Percentiles rank a stretch among this genome's conserved stretches.
phyloP scores from a whole-genome alignment of 2,113 vertebrate species.

The Oxyura jamaicensis region DNA sequence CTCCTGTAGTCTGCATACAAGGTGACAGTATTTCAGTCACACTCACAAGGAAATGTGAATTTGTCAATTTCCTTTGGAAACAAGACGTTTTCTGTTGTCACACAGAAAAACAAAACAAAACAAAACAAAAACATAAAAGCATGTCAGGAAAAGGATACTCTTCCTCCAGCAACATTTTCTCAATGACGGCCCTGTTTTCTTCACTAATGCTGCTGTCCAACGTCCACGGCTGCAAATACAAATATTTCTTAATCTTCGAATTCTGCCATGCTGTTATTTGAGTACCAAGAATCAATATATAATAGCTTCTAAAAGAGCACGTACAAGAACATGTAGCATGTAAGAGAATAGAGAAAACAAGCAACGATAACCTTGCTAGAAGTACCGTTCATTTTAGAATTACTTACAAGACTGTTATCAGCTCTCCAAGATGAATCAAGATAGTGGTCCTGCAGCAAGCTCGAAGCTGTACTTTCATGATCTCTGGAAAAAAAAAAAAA shows the following conservation, averaged over 20 bases:
- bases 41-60: neutral
- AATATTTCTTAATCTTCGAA: neutral
- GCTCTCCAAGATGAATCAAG: slow-evolving; percentile 89
- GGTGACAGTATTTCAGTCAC: neutral
- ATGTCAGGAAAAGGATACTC: slow-evolving; percentile 87
- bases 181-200: slow-evolving; percentile 92
- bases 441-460: slow-evolving; percentile 85
- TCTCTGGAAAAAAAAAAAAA: slow-evolving; percentile 71
- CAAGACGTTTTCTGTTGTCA: neutral
- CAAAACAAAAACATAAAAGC: neutral
- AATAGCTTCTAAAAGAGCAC: neutral
- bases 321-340: neutral
- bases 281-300: neutral
- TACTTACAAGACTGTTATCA: slow-evolving; percentile 83
- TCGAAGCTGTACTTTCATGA: slow-evolving; percentile 65
- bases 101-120: neutral
- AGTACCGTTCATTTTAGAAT: neutral
- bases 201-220: slow-evolving; percentile 93
- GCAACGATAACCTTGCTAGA: neutral
- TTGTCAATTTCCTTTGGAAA: neutral
- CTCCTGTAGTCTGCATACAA: neutral
- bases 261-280: neutral
- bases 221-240: slow-evolving; percentile 87
- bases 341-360: neutral
- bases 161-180: slow-evolving; percentile 96